These are phyloP conservation scores for Corythoichthys haematopterus DNA, from an alignment of 2,113 vertebrate genomes.

Conservation along the genomic window DNA sequence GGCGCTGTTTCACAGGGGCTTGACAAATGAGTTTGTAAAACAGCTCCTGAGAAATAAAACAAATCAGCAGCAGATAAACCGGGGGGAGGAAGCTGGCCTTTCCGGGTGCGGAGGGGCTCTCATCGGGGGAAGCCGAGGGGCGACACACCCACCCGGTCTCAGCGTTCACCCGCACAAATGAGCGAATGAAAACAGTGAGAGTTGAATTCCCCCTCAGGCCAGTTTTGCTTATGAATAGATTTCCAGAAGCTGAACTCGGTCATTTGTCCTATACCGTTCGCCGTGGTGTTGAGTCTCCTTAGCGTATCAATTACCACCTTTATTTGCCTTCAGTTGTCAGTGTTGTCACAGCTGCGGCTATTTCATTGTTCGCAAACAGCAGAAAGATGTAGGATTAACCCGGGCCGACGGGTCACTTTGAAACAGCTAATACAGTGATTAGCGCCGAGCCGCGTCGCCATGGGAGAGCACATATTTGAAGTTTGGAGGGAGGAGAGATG, in stretches of 20 bases:
- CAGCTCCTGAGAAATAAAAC: conserved; percentile 63
- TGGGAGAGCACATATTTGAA: conserved; percentile 2
- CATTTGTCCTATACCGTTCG: conserved; percentile 26
- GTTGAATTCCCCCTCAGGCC: conserved; percentile 41
- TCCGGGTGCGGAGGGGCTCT: conserved; percentile 42
- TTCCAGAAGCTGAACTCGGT: conserved; percentile 35
- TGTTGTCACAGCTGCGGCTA: conserved; percentile 49
- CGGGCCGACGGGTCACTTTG: background rate
- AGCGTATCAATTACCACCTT: conserved; percentile 36
- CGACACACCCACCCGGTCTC: conserved; percentile 61
- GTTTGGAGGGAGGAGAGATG: background rate
- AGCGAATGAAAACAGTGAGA: conserved; percentile 52
- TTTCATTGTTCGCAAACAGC: conserved; percentile 27
- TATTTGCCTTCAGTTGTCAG: conserved; percentile 29
- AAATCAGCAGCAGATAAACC: conserved; percentile 59
- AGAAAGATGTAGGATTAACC: conserved; percentile 15
- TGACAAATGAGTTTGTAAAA: conserved; percentile 59
- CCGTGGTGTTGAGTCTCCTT: conserved; percentile 19
- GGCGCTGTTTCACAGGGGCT: conserved; percentile 35
- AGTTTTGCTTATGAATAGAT: conserved; percentile 38
- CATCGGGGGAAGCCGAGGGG: conserved; percentile 37
- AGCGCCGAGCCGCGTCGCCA: background rate
- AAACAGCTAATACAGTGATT: conserved; percentile 15
- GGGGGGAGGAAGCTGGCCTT: conserved; percentile 52
- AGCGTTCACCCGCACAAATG: conserved; percentile 55